These are phyloP conservation scores for Centropus unirufus DNA, from an alignment of 2,113 vertebrate species.

Conservation along the genomic window DNA sequence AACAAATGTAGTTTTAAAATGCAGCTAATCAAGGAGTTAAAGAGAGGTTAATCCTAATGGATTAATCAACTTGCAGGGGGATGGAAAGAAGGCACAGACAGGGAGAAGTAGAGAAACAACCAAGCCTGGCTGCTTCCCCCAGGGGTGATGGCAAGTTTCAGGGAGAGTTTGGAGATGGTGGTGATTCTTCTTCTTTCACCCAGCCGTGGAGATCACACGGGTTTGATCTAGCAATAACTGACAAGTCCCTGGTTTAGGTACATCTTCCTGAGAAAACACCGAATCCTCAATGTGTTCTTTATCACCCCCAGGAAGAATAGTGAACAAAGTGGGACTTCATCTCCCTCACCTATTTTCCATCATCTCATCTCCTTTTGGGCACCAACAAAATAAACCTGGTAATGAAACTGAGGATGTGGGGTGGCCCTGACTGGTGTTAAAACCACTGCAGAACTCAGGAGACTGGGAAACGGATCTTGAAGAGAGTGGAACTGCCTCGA, in stretches of 20 bases:
- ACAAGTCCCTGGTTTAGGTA: not conserved
- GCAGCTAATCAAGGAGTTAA: conserved; percentile 81
- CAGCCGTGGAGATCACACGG: not conserved
- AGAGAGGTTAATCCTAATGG: conserved; percentile 77
- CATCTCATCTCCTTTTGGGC: not conserved
- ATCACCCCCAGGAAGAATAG: not conserved
- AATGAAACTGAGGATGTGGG: not conserved
- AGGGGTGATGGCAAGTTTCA: not conserved
- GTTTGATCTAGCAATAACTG: not conserved
- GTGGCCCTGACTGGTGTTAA: not conserved
- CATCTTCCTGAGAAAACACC: not conserved
- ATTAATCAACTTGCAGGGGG: conserved; percentile 72
- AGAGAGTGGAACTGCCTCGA: accelerated
- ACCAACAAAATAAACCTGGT: not conserved
- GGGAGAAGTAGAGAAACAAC: not conserved
- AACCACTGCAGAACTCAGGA: not conserved
- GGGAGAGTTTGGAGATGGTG: not conserved
- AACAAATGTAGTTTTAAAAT: conserved; percentile 79
- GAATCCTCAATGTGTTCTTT: accelerated
- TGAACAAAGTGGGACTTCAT: not conserved
- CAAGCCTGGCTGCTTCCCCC: not conserved
- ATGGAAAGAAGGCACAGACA: not conserved
- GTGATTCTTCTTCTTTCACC: not conserved
- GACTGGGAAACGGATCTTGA: not conserved
- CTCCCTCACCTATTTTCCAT: not conserved